Conservation (phyloP, 2,888 invertebrate genomes). For the Habrosyne pyritoides region DNA sequence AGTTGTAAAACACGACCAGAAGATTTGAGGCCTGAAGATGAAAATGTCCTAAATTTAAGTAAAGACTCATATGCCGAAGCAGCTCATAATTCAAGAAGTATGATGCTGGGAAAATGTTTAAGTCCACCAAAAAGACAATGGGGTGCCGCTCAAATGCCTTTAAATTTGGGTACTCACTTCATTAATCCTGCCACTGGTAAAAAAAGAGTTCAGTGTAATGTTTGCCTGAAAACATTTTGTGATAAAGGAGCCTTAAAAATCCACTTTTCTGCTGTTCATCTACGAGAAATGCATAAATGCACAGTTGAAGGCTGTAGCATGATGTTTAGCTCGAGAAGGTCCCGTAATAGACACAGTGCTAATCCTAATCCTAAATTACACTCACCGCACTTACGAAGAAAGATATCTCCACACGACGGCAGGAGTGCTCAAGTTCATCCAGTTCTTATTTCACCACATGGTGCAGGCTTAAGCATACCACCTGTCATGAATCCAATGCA, state of each 20-base stretch:
- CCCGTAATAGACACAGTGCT: conserved; percentile 97
- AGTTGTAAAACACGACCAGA: conserved; percentile 57
- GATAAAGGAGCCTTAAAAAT: conserved; percentile 99
- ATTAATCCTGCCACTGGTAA: conserved; percentile 97
- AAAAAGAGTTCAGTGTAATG: conserved; percentile 98
- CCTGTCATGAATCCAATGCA: conserved; percentile 88
- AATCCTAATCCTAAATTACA: conserved; percentile 99
- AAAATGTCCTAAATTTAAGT: conserved; percentile 75
- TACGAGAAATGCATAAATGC: conserved; percentile 99
- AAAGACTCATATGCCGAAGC: conserved; percentile 72
- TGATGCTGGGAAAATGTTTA: conserved; percentile 85
- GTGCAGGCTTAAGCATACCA: conserved; percentile 85
- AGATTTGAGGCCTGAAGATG: conserved; percentile 63
- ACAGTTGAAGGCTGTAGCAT: conserved; percentile 99
- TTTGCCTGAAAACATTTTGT: conserved; percentile 99
- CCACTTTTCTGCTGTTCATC: conserved; percentile 99
- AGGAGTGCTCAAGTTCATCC: conserved; percentile 94
- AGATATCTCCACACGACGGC: conserved; percentile 97
- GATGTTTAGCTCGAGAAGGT: conserved; percentile 99
- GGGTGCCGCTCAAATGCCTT: conserved; percentile 89
- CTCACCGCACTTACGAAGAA: conserved; percentile 95
- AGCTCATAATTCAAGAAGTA: conserved; percentile 72
- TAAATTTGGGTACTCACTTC: conserved; percentile 94
- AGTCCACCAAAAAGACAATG: conserved; percentile 91
- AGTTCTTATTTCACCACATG: conserved; percentile 89